Base-by-base conservation (phyloP, 2,888 invertebrate species). In the Listrodromus nycthemerus region DNA sequence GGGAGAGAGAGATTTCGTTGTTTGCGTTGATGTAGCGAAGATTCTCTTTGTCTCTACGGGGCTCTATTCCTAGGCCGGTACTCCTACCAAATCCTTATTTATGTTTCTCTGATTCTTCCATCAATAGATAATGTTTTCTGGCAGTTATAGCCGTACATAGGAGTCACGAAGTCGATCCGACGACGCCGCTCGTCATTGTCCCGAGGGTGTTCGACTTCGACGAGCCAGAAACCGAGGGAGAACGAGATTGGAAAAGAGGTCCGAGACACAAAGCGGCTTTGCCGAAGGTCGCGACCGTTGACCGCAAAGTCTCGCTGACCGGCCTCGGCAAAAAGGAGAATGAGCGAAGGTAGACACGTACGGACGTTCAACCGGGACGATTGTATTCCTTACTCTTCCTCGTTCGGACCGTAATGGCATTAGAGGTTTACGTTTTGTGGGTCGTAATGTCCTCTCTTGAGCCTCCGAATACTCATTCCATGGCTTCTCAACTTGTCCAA, bases 381-480 rank as follows among this genome's bases (percentile, higher is more conserved):
- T 63, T 70, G 83, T 71, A 71, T 65, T 66, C 71, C 52, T 61
- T 48, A 30, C 80, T 58, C 83, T 65, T 37, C 70, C 80, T 77
- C 73, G 73, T 80, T 80, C 58, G 13, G 55, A 55, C 80, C 78
- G 80, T 87, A 87, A 87, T 87, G 81, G 83, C 76, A 86, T 87
- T 85, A 86, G 86, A 79, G 87, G 85, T 77, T 84, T 82, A 80
- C 86, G 82, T 86, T 84, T 87, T 86, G 86, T 82, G 80, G 82
- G 75, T 75, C 80, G 82, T 83, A 85, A 84, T 77, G 77, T 85
- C 76, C 67, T 80, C 48, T 74, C 80, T 66, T 79, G 67, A 66
- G 48, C 70, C 76, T 24, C 19, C 48, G 63, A 41, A 24, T 52
- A 73, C 63, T 52, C 52, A 24, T 45, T 58, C 52, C 27, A 48